phyloP scores from a whole-genome alignment of 2,888 invertebrate genomes.

The Ametastegia equiseti region DNA sequence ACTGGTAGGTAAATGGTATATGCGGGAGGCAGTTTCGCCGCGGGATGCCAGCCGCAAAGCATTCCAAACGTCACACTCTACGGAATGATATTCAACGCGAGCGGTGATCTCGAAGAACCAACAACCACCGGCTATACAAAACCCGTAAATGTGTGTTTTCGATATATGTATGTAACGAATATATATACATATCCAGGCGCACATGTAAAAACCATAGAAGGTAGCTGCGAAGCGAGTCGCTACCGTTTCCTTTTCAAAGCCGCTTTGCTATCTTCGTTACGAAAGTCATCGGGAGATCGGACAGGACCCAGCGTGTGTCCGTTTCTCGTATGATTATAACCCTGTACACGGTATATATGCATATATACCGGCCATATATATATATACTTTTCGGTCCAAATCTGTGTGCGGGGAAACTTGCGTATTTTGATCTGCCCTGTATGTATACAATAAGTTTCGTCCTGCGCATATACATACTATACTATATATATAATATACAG shows the following conservation, averaged over 20 bases:
- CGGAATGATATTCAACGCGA: conserved; percentile 53
- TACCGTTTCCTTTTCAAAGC: conserved; percentile 32
- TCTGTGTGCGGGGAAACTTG: neutral
- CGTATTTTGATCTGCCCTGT: neutral
- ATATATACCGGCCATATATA: neutral
- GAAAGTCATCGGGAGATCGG: conserved; percentile 37
- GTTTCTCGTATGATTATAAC: neutral
- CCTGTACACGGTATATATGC: neutral
- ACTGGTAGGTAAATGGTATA: neutral
- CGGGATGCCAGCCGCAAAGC: conserved; percentile 67
- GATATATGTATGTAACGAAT: neutral
- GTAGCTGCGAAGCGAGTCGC: conserved; percentile 7
- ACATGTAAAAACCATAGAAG: conserved; percentile 10
- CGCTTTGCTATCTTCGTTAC: conserved; percentile 35
- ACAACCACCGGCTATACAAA: neutral
- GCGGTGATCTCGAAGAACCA: conserved; percentile 44
- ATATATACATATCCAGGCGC: neutral
- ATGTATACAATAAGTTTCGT: neutral
- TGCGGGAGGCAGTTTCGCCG: conserved; percentile 54
- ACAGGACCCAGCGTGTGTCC: conserved; percentile 38
- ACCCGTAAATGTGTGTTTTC: neutral
- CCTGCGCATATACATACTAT: neutral
- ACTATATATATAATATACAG: too few relatives aligned
- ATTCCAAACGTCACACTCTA: conserved; percentile 70
- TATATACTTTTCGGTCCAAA: neutral